Base-by-base conservation (phyloP, 2,797 vertebrate species). In the Holocentrus rufus region DNA sequence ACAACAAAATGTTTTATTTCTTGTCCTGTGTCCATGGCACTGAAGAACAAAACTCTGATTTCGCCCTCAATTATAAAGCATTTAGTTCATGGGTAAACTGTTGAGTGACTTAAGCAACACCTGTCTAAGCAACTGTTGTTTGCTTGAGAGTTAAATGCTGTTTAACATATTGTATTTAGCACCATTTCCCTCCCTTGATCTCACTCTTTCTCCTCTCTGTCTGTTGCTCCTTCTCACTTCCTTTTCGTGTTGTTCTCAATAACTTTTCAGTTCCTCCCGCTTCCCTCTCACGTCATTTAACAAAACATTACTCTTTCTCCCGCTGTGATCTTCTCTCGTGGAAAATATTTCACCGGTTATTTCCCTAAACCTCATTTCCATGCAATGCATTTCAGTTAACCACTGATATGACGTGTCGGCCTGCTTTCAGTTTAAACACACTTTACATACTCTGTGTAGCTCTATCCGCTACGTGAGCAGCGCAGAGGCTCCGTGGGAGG, bases 1-100 rank as follows among this genome's bases (percentile, higher is more conserved):
- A 90, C 87, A 86, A 90, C 77, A 80, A 81, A 90, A 81, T 86
- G 78, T 90, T 89, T 86, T 86, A 86, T 82, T 87, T 87, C 80
- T 81, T 83, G 53, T 84, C 81, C 58, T 65, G 62, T 84, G 1
- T 30, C 82, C 74, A 65, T 82, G 44, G 52, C 77, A 73, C 64
- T 67, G 65, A 58, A 81, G 80, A 84, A 69, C 78, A 83, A 74
- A 79, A 63, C 72, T 77, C 75, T 84, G 81, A 69, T 72, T 89
- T 85, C 72, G 77, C 22, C 59, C 39, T 86, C 56, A 83, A 76
- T 86, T 83, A 78, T 79, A 70, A 85, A 83, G 77, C 22, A 67
- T 72, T 69, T 79, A n/a, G 36, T 84, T 85, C 46, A 63, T 69
- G 71, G 60, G 56, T 76, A 73, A 54, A 52, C 39, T 44, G 53